Conservation (phyloP, 53 echinoderm and acorn worm species). For the Zoroaster sp. region DNA sequence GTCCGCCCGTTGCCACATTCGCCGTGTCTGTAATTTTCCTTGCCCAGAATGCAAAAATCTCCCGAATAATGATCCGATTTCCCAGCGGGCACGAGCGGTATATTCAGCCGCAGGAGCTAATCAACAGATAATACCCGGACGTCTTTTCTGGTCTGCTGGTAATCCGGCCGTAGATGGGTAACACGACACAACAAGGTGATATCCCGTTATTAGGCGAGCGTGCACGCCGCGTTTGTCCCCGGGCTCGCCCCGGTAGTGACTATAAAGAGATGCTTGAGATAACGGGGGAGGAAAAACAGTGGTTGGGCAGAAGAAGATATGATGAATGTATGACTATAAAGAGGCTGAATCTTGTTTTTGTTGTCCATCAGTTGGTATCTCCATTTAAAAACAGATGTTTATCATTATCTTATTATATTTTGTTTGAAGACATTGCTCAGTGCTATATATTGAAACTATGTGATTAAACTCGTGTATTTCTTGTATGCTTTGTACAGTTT, state of each 20-base stretch:
- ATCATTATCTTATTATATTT: too few species aligned
- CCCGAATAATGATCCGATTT: not conserved
- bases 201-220: not conserved
- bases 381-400: too few species aligned
- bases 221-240: not conserved
- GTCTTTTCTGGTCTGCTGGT: not conserved
- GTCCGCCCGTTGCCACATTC: not conserved
- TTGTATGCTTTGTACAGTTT: too few species aligned
- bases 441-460: too few species aligned
- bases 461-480: too few species aligned
- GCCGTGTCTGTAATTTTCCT: not conserved
- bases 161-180: not conserved
- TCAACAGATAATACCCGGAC: constrained; percentile 4
- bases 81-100: not conserved
- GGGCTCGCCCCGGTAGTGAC: not conserved
- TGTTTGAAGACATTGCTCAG: too few species aligned
- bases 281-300: not conserved
- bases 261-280: not conserved
- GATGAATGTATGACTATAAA: too few species aligned
- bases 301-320: not conserved
- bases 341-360: too few species aligned
- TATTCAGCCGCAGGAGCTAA: not conserved
- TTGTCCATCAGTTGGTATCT: too few species aligned
- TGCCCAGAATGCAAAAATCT: not conserved
- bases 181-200: not conserved